phyloP scores from a whole-genome alignment of 2,113 vertebrate species.

The Scartelaos histophorus region DNA sequence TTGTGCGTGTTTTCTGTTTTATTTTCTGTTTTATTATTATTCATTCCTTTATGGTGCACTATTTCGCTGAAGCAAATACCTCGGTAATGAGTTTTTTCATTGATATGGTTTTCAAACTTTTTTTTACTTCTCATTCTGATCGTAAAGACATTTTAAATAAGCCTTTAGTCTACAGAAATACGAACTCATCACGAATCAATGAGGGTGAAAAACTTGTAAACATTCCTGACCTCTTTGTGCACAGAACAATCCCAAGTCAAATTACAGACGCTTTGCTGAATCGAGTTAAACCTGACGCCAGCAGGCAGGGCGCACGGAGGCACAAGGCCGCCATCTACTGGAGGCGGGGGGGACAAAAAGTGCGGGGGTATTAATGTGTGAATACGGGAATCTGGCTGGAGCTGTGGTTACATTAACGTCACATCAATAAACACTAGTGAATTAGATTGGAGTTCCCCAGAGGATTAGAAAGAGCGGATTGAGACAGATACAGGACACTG shows the following conservation, averaged over 20 bases:
- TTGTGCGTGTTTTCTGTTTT: too few relatives aligned
- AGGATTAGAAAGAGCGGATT: constrained; percentile 34
- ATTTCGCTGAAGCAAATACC: too few relatives aligned
- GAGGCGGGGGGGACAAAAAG: constrained; percentile 14
- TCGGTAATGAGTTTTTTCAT: too few relatives aligned
- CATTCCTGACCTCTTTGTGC: neutral
- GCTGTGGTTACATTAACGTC: constrained; percentile 39
- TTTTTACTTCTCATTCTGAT: too few relatives aligned
- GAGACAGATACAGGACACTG: neutral
- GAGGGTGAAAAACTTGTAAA: neutral
- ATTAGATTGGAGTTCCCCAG: constrained; percentile 42
- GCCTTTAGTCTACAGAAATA: neutral
- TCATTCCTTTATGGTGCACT: too few relatives aligned
- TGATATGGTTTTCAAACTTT: too few relatives aligned
- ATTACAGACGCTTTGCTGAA: constrained; percentile 16
- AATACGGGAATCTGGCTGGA: neutral
- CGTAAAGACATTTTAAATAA: neutral
- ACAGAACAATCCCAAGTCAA: constrained; percentile 5
- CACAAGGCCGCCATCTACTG: constrained; percentile 74
- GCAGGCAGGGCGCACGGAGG: constrained; percentile 35
- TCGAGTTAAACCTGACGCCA: constrained; percentile 46
- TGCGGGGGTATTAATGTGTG: neutral
- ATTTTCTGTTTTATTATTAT: too few relatives aligned
- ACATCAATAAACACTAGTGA: constrained; percentile 46
- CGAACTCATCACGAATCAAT: neutral